Percentiles rank a stretch among this genome's conserved stretches.
These are phyloP conservation scores for Crematogaster levior DNA, from an alignment of 2,888 invertebrate genomes.

Conservation along the genomic window DNA sequence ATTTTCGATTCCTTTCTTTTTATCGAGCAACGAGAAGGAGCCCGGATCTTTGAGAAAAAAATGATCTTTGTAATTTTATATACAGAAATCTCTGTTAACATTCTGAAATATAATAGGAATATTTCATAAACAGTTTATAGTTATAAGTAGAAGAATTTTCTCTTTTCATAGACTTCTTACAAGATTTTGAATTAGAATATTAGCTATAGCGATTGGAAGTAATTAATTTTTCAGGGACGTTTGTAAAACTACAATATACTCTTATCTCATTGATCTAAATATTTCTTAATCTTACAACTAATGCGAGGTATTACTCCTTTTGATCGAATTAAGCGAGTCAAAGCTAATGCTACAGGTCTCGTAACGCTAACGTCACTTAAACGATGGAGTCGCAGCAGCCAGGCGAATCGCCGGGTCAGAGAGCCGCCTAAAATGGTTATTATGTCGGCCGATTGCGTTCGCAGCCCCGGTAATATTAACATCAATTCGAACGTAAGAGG, in stretches of 20 bases:
- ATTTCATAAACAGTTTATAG: neutral
- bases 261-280: neutral
- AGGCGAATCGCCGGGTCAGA: constrained; percentile 55
- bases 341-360: constrained; percentile 48
- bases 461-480: constrained; percentile 64
- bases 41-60: no score
- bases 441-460: constrained; percentile 68
- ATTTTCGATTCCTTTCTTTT: no score
- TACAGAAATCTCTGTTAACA: neutral
- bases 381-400: constrained; percentile 45
- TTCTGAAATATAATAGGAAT: neutral
- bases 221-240: neutral
- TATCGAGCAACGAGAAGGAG: no score
- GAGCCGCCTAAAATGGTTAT: constrained; percentile 64
- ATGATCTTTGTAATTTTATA: neutral
- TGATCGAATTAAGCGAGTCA: constrained; percentile 45
- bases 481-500: constrained; percentile 67
- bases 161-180: neutral
- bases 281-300: constrained; percentile 19
- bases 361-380: constrained; percentile 47
- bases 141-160: neutral
- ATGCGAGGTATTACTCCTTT: constrained; percentile 13
- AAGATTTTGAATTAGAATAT: neutral
- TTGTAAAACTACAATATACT: neutral
- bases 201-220: neutral